Conservation (phyloP, 2,797 vertebrate genomes). For the Halcyon badia region DNA sequence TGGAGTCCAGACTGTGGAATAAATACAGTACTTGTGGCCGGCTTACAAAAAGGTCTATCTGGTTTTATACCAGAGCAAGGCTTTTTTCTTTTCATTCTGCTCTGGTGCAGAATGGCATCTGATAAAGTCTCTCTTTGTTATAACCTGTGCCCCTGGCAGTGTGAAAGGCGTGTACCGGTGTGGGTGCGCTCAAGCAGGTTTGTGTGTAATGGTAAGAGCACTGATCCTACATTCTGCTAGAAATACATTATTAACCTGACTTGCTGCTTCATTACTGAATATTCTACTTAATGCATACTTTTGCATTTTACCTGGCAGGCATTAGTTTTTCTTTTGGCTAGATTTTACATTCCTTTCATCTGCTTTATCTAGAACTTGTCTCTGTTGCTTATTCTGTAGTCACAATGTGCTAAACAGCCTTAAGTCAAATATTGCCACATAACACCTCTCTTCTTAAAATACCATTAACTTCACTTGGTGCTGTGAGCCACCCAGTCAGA, state of each 20-base stretch:
- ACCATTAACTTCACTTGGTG: background rate
- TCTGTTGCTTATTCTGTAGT: conserved; percentile 22
- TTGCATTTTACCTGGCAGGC: conserved; percentile 43
- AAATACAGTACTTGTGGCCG: background rate
- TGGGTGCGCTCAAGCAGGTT: background rate
- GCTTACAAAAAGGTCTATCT: background rate
- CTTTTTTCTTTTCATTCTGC: background rate
- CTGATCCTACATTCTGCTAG: background rate
- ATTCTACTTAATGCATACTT: conserved; percentile 2
- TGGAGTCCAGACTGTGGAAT: background rate
- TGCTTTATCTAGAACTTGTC: conserved; percentile 13
- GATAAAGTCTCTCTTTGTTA: background rate
- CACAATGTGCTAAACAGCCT: background rate
- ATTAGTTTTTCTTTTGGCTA: conserved; percentile 30
- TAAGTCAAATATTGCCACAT: conserved; percentile 38
- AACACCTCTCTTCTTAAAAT: conserved; percentile 11
- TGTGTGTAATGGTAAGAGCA: background rate
- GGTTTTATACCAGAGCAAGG: background rate
- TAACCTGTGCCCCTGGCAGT: background rate
- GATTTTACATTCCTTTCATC: conserved; percentile 53
- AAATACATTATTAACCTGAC: background rate
- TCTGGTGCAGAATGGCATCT: background rate
- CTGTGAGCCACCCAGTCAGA: conserved; percentile 45
- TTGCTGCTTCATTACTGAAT: background rate
- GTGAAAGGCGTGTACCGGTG: background rate